Evolutionary conservation across 2,113 vertebrate genomes (phyloP).

Genomic region (Chascanopsetta lugubris): DNA sequence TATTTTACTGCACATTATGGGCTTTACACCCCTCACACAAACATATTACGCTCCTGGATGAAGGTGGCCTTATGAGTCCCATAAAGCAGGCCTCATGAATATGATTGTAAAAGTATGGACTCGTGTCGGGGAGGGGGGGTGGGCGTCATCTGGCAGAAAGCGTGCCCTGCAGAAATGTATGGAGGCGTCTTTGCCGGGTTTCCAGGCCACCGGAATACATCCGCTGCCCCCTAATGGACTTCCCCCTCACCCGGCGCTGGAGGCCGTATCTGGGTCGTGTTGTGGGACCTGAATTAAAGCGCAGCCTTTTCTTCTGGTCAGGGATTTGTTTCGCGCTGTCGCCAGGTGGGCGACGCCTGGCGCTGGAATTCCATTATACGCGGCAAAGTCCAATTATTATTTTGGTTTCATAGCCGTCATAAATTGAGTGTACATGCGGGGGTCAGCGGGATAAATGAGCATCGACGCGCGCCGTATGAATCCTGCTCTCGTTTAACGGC

Average conservation of each 20-base stretch:
- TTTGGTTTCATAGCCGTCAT: slow-evolving; percentile 34
- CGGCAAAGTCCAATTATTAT: slow-evolving; percentile 37
- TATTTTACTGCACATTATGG: slow-evolving; percentile 94
- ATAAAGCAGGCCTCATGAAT: slow-evolving; percentile 93
- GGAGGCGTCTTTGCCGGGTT: slow-evolving; percentile 67
- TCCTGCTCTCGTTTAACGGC: slow-evolving; percentile 34
- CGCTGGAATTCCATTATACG: slow-evolving; percentile 43
- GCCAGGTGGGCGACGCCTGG: slow-evolving; percentile 30
- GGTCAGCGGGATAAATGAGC: slow-evolving; percentile 44
- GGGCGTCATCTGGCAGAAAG: slow-evolving; percentile 83
- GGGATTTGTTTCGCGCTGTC: slow-evolving; percentile 52
- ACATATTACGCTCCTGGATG: slow-evolving; percentile 89
- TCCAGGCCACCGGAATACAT: slow-evolving; percentile 60
- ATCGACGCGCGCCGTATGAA: slow-evolving; percentile 33
- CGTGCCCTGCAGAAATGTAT: slow-evolving; percentile 66
- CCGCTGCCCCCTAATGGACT: slow-evolving; percentile 66
- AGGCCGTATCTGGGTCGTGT: slow-evolving; percentile 19
- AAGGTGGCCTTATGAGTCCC: slow-evolving; percentile 91
- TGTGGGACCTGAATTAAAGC: slow-evolving; percentile 54
- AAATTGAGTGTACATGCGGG: slow-evolving; percentile 35
- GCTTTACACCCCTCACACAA: slow-evolving; percentile 93
- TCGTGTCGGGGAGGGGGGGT: slow-evolving; percentile 80
- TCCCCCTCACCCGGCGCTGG: slow-evolving; percentile 28
- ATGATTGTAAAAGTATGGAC: slow-evolving; percentile 87
- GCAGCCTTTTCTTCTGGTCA: slow-evolving; percentile 44